Base-by-base conservation (phyloP, 1,140 invertebrate species). In the Drosophila burlai region DNA sequence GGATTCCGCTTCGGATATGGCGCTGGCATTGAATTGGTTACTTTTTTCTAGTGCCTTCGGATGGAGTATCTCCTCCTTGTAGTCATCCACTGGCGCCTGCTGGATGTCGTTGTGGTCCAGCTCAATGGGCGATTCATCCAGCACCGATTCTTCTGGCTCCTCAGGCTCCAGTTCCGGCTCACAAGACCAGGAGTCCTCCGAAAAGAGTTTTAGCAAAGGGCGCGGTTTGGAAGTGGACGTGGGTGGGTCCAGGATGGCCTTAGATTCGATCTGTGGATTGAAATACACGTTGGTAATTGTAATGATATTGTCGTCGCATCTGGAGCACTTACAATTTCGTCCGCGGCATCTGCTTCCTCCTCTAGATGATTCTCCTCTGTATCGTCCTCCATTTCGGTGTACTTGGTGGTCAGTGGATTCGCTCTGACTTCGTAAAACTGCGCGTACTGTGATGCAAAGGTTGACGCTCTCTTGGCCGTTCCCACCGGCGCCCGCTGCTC, bases 1-100 rank as follows among this genome's bases (percentile, higher is more conserved):
- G 26, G 79, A 82, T 29, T 90, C 85, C 0, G 85, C 85, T 43
- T 90, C 85, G 13, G 84, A 65, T 16, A 89, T 13, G 11, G 85
- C 81, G 9, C 45, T 79, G 16, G 74, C 58, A 50, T 84, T 82
- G 13, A 90, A 73, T 7, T 58, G 58, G 2, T 49, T 38, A 31
- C n/a, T 31, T 5, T 4, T 36, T 9, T 29, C 45, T 6, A 26
- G 5, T 13, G 40, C 13, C 18, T 64, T 65, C 3, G 71, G 69
- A 4, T 59, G 47, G 8, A 64, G 46, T 16, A 46, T 52, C 15
- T 69, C 77, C 50, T 62, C 54, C 3, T 29, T 46, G 18, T 55
- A 78, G 26, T 75, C 54, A 3, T 38, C 10, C 11, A 38, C 34
- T 24, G 66, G 36, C 9, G 36, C 16, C 9, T 60, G 43, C 4